Evolutionary conservation across 2,113 vertebrate genomes (phyloP).

Genomic region (Xiphophorus hellerii): DNA sequence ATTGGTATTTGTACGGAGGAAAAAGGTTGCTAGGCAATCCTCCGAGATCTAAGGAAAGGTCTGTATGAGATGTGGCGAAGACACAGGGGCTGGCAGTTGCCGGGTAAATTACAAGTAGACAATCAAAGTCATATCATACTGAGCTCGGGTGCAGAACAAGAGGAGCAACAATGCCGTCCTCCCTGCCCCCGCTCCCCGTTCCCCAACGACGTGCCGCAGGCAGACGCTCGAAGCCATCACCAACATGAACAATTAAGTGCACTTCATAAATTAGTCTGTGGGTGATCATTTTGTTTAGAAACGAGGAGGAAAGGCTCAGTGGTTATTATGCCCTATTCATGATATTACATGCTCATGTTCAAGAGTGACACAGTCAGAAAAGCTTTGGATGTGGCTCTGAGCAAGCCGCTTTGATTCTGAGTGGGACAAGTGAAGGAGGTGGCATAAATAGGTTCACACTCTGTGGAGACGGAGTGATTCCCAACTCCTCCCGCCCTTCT

Average conservation of each 20-base stretch:
- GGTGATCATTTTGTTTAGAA: constrained; percentile 23
- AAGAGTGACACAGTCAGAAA: constrained; percentile 32
- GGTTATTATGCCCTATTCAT: constrained; percentile 25
- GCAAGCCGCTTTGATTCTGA: constrained; percentile 35
- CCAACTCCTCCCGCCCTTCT: neutral
- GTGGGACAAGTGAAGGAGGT: constrained; percentile 52
- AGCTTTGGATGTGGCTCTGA: constrained; percentile 29
- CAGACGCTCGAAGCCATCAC: constrained; percentile 50
- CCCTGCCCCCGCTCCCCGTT: constrained; percentile 14
- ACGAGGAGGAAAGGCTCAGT: constrained; percentile 12
- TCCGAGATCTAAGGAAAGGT: constrained; percentile 71
- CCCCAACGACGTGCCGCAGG: constrained; percentile 11
- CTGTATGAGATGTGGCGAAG: constrained; percentile 63
- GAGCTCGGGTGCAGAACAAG: constrained; percentile 49
- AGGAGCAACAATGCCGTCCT: constrained; percentile 45
- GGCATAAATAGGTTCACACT: constrained; percentile 48
- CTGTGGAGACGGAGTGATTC: constrained; percentile 35
- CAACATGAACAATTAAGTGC: constrained; percentile 44
- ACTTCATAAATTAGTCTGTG: constrained; percentile 36
- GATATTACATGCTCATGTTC: constrained; percentile 14
- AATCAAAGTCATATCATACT: constrained; percentile 70
- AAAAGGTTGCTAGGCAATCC: constrained; percentile 78
- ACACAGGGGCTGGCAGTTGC: constrained; percentile 67
- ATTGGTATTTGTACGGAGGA: constrained; percentile 56
- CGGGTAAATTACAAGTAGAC: constrained; percentile 69